Conservation (phyloP, 2,113 vertebrate species). For the Crotalus horridus region DNA sequence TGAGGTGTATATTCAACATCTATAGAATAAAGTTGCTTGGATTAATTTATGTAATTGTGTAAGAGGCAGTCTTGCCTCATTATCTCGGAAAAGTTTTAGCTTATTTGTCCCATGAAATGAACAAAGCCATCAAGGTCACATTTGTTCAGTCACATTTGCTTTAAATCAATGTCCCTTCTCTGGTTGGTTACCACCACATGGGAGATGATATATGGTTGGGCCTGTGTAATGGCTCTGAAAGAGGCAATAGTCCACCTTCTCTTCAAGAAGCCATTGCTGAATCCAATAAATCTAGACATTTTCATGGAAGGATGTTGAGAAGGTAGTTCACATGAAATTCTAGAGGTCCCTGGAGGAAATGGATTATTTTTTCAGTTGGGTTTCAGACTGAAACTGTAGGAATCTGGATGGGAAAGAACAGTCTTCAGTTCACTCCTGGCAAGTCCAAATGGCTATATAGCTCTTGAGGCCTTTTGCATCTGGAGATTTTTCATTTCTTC, state of each 20-base stretch:
- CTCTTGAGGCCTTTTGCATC: neutral
- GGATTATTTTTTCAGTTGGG: too few relatives aligned
- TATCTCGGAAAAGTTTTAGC: neutral
- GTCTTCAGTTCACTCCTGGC: too few relatives aligned
- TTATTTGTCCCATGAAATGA: neutral
- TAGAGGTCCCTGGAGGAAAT: too few relatives aligned
- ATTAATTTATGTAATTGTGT: neutral
- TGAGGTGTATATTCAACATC: neutral
- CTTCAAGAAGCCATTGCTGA: too few relatives aligned
- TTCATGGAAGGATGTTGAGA: too few relatives aligned
- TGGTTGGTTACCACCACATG: neutral
- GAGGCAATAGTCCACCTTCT: too few relatives aligned
- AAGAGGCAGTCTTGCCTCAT: neutral
- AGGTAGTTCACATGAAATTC: too few relatives aligned
- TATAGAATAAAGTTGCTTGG: neutral
- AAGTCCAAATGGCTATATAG: neutral
- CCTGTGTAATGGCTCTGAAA: neutral
- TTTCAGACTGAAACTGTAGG: too few relatives aligned
- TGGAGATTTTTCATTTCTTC: neutral
- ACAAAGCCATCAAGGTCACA: neutral
- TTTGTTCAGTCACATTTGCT: neutral
- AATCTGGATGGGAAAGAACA: too few relatives aligned
- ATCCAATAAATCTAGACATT: too few relatives aligned
- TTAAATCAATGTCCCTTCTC: neutral
- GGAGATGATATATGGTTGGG: neutral